A percentile compares a stretch with the other conserved stretches of the same genome.
phyloP scores from a whole-genome alignment of 2,888 invertebrate species.

The Spicauda simplicius region DNA sequence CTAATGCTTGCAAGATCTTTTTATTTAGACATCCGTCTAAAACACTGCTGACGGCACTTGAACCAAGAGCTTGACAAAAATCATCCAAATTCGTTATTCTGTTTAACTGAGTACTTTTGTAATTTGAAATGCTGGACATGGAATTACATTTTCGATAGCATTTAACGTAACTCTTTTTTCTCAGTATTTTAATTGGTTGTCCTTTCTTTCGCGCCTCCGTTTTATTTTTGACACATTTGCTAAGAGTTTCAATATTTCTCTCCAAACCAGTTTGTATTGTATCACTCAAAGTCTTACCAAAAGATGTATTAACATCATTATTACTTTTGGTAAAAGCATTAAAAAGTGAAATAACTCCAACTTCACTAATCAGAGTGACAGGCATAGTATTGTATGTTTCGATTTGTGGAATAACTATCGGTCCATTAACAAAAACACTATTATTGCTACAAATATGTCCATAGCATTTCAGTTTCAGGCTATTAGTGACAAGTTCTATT shows the following conservation, averaged over 20 bases:
- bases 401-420: background rate
- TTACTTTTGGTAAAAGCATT: slow-evolving; percentile 19
- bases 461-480: background rate
- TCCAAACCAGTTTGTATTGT: background rate
- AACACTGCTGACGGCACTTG: slow-evolving; percentile 57
- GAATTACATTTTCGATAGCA: slow-evolving; percentile 69
- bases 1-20: slow-evolving; percentile 60
- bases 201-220: slow-evolving; percentile 22
- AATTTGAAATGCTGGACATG: slow-evolving; percentile 53
- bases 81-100: slow-evolving; percentile 67
- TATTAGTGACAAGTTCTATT: background rate
- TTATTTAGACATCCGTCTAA: slow-evolving; percentile 57
- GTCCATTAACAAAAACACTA: background rate
- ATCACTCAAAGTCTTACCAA: background rate
- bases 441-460: background rate
- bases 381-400: background rate
- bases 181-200: slow-evolving; percentile 38
- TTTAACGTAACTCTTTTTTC: slow-evolving; percentile 52
- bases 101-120: slow-evolving; percentile 52
- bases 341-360: slow-evolving; percentile 22
- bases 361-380: background rate
- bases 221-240: slow-evolving; percentile 10
- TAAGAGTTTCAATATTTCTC: background rate
- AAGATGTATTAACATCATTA: background rate
- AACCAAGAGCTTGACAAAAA: slow-evolving; percentile 68